Base-by-base conservation (phyloP, 1,140 invertebrate genomes). In the Eupeodes corollae region DNA sequence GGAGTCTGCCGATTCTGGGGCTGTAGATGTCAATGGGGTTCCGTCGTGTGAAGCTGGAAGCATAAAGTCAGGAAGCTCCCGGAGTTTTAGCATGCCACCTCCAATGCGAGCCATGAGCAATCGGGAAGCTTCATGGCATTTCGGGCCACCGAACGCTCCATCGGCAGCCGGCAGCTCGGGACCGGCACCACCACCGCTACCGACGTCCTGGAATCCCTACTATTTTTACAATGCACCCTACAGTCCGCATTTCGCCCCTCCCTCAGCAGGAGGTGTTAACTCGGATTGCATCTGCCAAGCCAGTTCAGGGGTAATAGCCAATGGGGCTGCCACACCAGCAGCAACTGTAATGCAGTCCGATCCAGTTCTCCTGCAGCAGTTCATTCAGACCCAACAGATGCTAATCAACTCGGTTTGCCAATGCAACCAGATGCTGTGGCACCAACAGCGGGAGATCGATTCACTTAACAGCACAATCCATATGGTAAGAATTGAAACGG, bases 351-450 rank as follows among this genome's bases (percentile, higher is more conserved):
- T 26, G 21, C 48, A 67, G 68, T 55, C 33, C 59, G 62, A 55
- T 42, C 70, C 71, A 35, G 50, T 75, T 46, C 51, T 75, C 30
- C 51, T 75, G 47, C 69, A 71, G 37, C 75, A 75, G 44, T 73
- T 75, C 53, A 67, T 73, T 49, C 75, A 77, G 55, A 76, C 77
- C 15, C 70, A 79, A 44, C 78, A 80, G 58, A 70, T 80, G 61
- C 70, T 79, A 49, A 71, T 75, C 3, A 73, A 75, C 42, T 76
- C 77, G 1, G 68, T 81, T 31, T 77, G 75, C 52, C 77, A 80
- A 47, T 80, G 78, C 52, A 79, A 76, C 59, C 76, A 80, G 55
- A 60, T 79, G 5, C 56, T 80, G 19, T 78, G 77, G 73, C 58
- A 76, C 41, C 78, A 80, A 44, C 78, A 80, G 52, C 59, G 75